Evolutionary conservation across 1,140 invertebrate genomes (phyloP).

Genomic region (Anadara kagoshimensis): DNA sequence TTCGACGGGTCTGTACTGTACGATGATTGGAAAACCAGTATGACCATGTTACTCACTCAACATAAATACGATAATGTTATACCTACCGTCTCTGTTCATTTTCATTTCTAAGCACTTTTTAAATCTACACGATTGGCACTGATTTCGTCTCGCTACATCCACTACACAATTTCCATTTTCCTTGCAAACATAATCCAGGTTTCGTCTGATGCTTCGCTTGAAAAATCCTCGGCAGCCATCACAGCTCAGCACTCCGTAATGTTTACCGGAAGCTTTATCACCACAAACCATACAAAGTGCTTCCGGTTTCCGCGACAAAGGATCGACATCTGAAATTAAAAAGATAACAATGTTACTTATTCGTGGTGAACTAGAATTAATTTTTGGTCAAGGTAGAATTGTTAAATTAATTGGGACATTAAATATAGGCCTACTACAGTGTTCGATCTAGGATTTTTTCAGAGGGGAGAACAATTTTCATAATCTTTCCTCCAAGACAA

Average conservation of each 20-base stretch:
- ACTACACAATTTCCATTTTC: conserved; percentile 91
- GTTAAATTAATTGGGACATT: no score
- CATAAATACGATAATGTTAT: no score
- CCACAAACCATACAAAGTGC: conserved; percentile 77
- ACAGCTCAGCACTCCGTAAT: conserved; percentile 74
- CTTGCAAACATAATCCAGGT: conserved; percentile 92
- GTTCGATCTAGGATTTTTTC: no score
- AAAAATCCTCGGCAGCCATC: conserved; percentile 90
- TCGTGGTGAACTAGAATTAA: no score
- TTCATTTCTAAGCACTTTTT: conserved; percentile 93
- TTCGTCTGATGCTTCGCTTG: conserved; percentile 86
- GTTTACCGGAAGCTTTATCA: conserved; percentile 73
- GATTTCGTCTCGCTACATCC: conserved; percentile 92
- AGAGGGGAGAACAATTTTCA: no score
- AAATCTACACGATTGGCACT: conserved; percentile 96
- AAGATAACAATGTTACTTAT: no score
- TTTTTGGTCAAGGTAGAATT: no score
- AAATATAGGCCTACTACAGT: no score
- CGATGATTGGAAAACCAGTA: not conserved
- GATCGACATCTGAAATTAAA: conserved; percentile 13
- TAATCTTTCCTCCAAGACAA: no score
- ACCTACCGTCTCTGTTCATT: conserved; percentile 95
- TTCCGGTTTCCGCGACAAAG: conserved; percentile 75
- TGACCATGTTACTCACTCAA: no score
- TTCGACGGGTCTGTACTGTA: not conserved